phyloP scores from a whole-genome alignment of 2,113 vertebrate genomes.

The Rhodinocichla rosea region DNA sequence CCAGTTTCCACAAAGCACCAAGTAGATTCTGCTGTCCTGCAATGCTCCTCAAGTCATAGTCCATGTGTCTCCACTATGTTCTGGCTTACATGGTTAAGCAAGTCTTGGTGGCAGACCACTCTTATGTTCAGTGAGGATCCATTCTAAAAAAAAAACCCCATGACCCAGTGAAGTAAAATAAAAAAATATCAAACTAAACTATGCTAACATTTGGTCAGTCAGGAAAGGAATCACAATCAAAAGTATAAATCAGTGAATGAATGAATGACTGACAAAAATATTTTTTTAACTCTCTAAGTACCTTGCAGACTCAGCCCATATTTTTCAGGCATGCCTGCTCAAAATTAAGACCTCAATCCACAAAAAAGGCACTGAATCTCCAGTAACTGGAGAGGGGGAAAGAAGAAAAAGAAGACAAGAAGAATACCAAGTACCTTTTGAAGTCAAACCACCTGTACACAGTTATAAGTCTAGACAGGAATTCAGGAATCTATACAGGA shows the following conservation, averaged over 20 bases:
- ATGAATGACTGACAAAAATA: not conserved
- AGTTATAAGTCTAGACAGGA: not conserved
- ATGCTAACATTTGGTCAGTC: not conserved
- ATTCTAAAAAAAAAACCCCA: not conserved
- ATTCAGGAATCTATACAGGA: not conserved
- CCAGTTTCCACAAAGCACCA: not conserved
- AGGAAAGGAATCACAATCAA: not conserved
- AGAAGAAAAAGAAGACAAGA: not conserved
- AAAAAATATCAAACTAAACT: not conserved
- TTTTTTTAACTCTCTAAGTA: not conserved
- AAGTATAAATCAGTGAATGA: not conserved
- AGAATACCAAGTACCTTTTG: not conserved
- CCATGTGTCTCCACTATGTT: not conserved
- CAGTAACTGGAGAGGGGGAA: not conserved
- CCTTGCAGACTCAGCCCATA: fast-evolving
- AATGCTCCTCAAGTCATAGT: not conserved
- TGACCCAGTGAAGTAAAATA: not conserved
- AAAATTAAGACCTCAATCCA: not conserved
- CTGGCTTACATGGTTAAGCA: not conserved
- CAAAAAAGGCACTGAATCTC: not conserved
- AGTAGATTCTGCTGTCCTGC: not conserved
- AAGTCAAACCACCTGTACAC: not conserved
- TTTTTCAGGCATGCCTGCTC: not conserved
- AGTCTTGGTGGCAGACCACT: not conserved
- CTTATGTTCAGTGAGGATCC: not conserved